Percentiles rank a stretch among this genome's conserved stretches.
These are phyloP conservation scores for Callyntrura sp. DNA, from an alignment of 2,888 invertebrate species.

Conservation along the genomic window DNA sequence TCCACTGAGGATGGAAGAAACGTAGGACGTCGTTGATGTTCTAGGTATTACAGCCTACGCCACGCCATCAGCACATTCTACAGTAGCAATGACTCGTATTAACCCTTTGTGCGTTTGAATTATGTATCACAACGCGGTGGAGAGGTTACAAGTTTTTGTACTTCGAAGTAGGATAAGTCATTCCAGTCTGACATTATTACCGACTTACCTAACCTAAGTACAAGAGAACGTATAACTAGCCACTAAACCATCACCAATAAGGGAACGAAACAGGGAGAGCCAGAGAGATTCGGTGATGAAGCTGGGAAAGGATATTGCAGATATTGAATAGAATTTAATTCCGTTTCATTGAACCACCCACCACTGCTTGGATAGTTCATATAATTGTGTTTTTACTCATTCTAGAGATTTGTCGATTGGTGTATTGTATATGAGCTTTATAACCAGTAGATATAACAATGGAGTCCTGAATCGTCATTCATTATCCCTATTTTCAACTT, in stretches of 20 bases:
- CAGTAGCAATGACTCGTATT: not conserved
- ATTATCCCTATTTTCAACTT: conserved; percentile 13
- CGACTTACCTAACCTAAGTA: not conserved
- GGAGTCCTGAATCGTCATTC: not conserved
- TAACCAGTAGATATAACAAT: not conserved
- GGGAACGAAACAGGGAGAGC: not conserved
- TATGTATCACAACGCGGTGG: not conserved
- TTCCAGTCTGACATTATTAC: not conserved
- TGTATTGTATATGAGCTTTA: not conserved
- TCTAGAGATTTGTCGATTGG: no score
- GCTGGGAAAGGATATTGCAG: conserved; percentile 28
- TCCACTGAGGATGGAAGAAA: not conserved
- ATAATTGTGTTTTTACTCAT: not conserved
- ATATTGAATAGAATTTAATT: conserved; percentile 50
- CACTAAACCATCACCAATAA: not conserved
- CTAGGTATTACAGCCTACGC: not conserved
- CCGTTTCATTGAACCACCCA: conserved; percentile 30
- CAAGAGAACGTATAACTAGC: not conserved
- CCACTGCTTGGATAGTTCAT: not conserved
- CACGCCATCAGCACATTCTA: not conserved
- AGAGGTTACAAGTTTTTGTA: conserved; percentile 1
- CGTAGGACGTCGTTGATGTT: not conserved
- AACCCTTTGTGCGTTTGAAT: not conserved
- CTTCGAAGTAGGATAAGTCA: conserved; percentile 14
- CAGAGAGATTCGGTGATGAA: not conserved